These are phyloP conservation scores for Zaprionus gabonicus DNA, from an alignment of 1,140 invertebrate genomes.

Conservation along the genomic window DNA sequence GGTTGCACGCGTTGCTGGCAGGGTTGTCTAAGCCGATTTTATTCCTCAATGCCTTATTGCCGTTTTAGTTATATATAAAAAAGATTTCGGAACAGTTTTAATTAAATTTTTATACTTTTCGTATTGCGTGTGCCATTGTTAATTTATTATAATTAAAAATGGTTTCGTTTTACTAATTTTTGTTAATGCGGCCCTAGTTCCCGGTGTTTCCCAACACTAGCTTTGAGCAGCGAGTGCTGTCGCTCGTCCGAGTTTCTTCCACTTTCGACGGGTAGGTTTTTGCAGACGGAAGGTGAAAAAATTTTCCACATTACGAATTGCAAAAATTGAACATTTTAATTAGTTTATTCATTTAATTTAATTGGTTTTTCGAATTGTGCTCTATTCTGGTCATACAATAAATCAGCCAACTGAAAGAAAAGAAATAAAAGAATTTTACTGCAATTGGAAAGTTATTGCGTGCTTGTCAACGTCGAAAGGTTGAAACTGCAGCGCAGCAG, in stretches of 20 bases:
- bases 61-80: not conserved
- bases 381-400: conserved; percentile 23
- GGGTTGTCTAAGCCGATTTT: not conserved
- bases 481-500: conserved; percentile 62
- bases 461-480: conserved; percentile 70
- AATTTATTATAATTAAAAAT: not conserved
- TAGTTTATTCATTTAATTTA: conserved; percentile 54
- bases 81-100: not conserved
- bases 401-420: conserved; percentile 25
- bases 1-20: conserved; percentile 19
- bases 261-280: conserved; percentile 82
- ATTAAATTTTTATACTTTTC: not conserved
- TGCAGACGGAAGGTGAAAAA: conserved; percentile 78
- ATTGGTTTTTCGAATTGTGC: conserved; percentile 52
- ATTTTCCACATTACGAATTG: conserved; percentile 78
- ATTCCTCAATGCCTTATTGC: not conserved
- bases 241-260: conserved; percentile 68
- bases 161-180: conserved; percentile 14
- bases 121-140: not conserved
- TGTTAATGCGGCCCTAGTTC: conserved; percentile 12
- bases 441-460: conserved; percentile 71
- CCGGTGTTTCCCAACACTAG: conserved; percentile 44
- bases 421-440: conserved; percentile 41
- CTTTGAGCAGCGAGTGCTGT: conserved; percentile 29
- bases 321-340: conserved; percentile 45